Percentiles rank a stretch among this genome's conserved stretches.
Conservation (phyloP, 1,140 invertebrate species). For the Centruroides vittatus region DNA sequence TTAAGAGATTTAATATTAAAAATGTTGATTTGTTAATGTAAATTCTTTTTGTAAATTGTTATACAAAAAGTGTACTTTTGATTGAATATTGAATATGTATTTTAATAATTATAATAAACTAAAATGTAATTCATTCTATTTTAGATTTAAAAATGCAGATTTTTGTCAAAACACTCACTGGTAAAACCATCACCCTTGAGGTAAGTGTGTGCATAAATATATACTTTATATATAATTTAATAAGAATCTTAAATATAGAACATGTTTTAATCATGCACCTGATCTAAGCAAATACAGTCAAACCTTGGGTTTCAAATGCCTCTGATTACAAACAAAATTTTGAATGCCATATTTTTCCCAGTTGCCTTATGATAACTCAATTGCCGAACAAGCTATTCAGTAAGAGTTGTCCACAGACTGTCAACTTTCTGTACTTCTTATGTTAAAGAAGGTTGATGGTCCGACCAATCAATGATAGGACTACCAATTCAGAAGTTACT, state of each 20-base stretch:
- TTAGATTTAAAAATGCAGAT: slow-evolving; percentile 18
- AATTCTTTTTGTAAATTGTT: no score
- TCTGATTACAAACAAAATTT: background rate
- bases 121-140: background rate
- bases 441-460: no score
- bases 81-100: background rate
- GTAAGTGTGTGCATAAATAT: slow-evolving; percentile 1
- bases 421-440: no score
- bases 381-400: no score
- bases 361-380: no score
- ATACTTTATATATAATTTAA: background rate
- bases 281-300: background rate
- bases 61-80: no score
- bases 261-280: background rate
- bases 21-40: no score
- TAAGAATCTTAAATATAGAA: background rate
- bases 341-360: background rate
- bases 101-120: background rate
- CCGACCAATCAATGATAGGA: no score
- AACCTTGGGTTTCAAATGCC: background rate
- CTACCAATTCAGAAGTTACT: no score
- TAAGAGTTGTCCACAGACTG: no score
- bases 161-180: slow-evolving; percentile 33
- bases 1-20: no score
- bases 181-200: slow-evolving; percentile 48